Base-by-base conservation (phyloP, 2,113 vertebrate genomes). In the Siphamia tubifer region DNA sequence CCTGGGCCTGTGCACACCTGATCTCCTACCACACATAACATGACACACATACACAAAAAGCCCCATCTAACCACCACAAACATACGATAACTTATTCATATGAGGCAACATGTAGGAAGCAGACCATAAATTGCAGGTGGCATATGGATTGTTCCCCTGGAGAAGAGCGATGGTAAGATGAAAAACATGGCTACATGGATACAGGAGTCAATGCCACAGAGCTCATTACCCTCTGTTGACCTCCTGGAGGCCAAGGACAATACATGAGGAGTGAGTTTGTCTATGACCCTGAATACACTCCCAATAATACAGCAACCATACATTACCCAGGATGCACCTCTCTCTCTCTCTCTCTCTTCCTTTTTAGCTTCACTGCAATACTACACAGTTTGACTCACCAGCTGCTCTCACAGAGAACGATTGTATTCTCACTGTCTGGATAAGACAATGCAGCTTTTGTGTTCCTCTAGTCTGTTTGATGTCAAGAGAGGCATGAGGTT, bases 21-120 rank as follows among this genome's bases (percentile, higher is more conserved):
- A 83, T 71, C 60, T 58, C 36, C 42, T 30, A 43, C 44, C 16
- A 15, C 61, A 34, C 42, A 32, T 5, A 34, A 34, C 44, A 27
- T 48, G 28, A 71, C 43, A 62, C 35, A 15, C 31, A 68, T 47
- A 64, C 44, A 42, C n/a, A n/a, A n/a, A n/a, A n/a, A n/a, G 31
- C 27, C 32, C 48, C 45, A 53, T 78, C 62, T 32, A 56, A 66
- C 60, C 66, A 19, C 25, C 62, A 8, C 53, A 32, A 32, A 64
- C 49, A 28, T 44, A 54, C 57, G 40, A 72, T 81, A 42, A 81
- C 70, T 75, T 66, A 82, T 88, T 79, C 63, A 84, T 77, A 44
- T 19, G 56, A 61, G 61, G 21, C 17, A 60, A 56, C 53, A 38
- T 65, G 53, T 11, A 54, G 40, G 76, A 35, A 58, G 39, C 44